Percentiles rank a stretch among this genome's conserved stretches.
Conservation (phyloP, 2,888 invertebrate genomes). For the Lasioglossum lativentre region DNA sequence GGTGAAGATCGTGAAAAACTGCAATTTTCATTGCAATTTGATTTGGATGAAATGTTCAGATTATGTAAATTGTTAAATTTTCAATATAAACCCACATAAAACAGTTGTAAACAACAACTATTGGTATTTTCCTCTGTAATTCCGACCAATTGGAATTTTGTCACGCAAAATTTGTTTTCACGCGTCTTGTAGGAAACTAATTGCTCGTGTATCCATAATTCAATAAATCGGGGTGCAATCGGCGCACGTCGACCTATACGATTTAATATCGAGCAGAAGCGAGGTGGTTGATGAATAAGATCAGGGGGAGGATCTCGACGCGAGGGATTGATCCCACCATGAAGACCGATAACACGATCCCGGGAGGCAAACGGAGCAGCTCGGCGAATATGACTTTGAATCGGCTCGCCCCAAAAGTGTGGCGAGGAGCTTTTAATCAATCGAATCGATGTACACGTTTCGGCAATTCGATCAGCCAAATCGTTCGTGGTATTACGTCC, state of each 20-base stretch:
- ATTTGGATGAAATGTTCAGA: no score
- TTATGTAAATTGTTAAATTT: no score
- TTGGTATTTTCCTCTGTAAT: no score
- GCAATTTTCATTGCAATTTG: no score
- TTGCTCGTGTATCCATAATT: no score
- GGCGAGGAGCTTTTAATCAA: constrained; percentile 77
- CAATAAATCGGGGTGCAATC: constrained; percentile 27
- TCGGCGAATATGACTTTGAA: constrained; percentile 70
- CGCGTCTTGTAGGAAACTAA: no score
- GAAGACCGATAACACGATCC: constrained; percentile 57
- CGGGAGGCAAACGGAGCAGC: constrained; percentile 34
- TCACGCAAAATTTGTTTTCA: no score
- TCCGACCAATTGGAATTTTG: no score
- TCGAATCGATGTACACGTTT: constrained; percentile 72
- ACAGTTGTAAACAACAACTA: no score
- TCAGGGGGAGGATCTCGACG: constrained; percentile 40
- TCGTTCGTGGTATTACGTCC: constrained; percentile 78
- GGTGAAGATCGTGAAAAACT: no score
- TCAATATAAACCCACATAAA: no score
- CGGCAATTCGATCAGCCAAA: constrained; percentile 78
- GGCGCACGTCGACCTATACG: neutral
- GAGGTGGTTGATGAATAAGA: constrained; percentile 59
- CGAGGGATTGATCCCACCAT: constrained; percentile 42
- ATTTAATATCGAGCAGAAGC: constrained; percentile 36
- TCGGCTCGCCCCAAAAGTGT: constrained; percentile 63